A percentile compares a stretch with the other conserved stretches of the same genome.
Evolutionary conservation across 1,140 invertebrate genomes (phyloP).

Genomic region (Aphelinus atriplicis): DNA sequence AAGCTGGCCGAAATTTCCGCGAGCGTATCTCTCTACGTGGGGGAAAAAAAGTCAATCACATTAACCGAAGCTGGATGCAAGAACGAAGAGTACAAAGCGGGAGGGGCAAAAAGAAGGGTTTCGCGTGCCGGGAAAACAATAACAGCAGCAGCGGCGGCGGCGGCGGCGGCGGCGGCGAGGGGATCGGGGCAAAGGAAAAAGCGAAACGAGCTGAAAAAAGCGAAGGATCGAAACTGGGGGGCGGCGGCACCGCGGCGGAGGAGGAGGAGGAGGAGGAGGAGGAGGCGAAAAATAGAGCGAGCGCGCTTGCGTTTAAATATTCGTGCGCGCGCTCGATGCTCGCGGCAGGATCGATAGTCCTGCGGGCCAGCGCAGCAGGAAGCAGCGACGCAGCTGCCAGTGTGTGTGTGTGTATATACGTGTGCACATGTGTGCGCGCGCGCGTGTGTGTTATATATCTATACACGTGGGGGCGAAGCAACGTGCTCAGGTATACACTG

Average conservation of each 20-base stretch:
- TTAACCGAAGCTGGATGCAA: conserved; percentile 2
- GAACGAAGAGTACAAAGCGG: too few species aligned
- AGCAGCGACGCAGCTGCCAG: background rate
- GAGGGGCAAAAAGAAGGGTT: background rate
- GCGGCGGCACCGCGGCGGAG: conserved; percentile 5
- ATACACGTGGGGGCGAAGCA: too few species aligned
- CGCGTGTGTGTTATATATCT: too few species aligned
- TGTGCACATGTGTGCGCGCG: too few species aligned
- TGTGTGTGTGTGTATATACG: background rate
- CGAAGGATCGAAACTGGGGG: conserved; percentile 27
- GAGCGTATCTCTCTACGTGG: background rate
- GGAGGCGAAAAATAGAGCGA: conserved; percentile 35
- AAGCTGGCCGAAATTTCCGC: too few species aligned
- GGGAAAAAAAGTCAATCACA: conserved; percentile 26
- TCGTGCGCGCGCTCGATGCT: conserved; percentile 31
- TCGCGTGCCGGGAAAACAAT: too few species aligned
- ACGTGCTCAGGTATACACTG: too few species aligned
- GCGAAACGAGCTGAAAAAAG: conserved; percentile 7
- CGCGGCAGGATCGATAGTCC: conserved; percentile 37
- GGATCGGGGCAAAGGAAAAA: conserved; percentile 14
- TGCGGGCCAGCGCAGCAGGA: conserved; percentile 1
- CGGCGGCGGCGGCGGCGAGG: too few species aligned
- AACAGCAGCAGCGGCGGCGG: too few species aligned
- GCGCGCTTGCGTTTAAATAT: conserved; percentile 30
- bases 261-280: conserved; percentile 19